Percentiles rank a stretch among this genome's conserved stretches.
Evolutionary conservation across 1,140 invertebrate species (phyloP).

Genomic region (Meteorus sp.): DNA sequence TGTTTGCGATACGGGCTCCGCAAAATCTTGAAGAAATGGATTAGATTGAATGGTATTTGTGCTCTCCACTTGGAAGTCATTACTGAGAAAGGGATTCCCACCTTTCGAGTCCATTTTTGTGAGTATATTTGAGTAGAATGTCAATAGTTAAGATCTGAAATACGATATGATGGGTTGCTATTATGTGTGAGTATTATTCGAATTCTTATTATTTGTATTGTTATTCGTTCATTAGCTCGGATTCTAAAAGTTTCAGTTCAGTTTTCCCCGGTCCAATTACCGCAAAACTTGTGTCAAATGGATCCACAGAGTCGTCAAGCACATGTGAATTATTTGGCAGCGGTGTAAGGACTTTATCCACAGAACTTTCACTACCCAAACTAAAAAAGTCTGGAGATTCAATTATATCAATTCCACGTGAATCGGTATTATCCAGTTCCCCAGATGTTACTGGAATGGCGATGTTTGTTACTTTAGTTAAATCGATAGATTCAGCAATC

Average conservation of each 20-base stretch:
- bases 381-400: conserved; percentile 44
- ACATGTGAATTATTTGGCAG: conserved; percentile 28
- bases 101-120: conserved; percentile 64
- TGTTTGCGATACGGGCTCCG: conserved; percentile 33
- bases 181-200: too few species aligned
- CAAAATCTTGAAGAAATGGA: conserved; percentile 70
- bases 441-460: conserved; percentile 24
- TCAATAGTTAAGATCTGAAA: too few species aligned
- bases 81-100: conserved; percentile 78
- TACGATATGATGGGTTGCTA: too few species aligned
- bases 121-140: background rate
- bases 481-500: conserved; percentile 35
- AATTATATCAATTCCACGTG: conserved; percentile 41
- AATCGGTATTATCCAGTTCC: conserved; percentile 50
- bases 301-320: conserved; percentile 61
- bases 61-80: conserved; percentile 60
- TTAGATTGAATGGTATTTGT: conserved; percentile 62
- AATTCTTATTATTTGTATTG: too few species aligned
- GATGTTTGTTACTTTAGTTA: conserved; percentile 23
- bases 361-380: conserved; percentile 40
- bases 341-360: conserved; percentile 57
- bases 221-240: conserved; percentile 56
- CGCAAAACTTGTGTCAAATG: conserved; percentile 70
- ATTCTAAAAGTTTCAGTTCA: conserved; percentile 66
- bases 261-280: conserved; percentile 62